A percentile compares a stretch with the other conserved stretches of the same genome.
These are phyloP conservation scores for Adelges cooleyi DNA, from an alignment of 1,140 invertebrate species.

Conservation along the genomic window DNA sequence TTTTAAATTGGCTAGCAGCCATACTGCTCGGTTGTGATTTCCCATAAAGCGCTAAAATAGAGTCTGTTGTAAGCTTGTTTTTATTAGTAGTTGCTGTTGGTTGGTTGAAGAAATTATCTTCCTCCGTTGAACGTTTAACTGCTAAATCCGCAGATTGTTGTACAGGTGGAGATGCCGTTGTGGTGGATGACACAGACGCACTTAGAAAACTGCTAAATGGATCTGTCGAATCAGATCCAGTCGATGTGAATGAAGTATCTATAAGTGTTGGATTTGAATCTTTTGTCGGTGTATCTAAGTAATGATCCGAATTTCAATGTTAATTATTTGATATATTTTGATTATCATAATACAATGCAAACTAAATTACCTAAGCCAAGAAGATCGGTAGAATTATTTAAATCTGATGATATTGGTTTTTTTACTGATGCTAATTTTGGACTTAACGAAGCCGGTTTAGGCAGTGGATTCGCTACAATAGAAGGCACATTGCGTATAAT, in stretches of 20 bases:
- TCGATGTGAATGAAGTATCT: slow-evolving; percentile 34
- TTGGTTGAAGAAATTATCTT: slow-evolving; percentile 84
- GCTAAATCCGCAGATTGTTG: slow-evolving; percentile 33
- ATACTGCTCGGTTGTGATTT: slow-evolving; percentile 38
- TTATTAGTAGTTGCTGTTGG: slow-evolving; percentile 55
- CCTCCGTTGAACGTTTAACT: slow-evolving; percentile 47
- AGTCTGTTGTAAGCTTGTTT: slow-evolving; percentile 81
- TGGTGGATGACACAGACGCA: slow-evolving; percentile 42
- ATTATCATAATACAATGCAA: neutral
- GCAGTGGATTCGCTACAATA: slow-evolving; percentile 40
- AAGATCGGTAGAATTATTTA: slow-evolving; percentile 41
- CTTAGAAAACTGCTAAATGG: slow-evolving; percentile 67
- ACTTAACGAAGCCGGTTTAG: slow-evolving; percentile 48
- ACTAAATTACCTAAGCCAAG: slow-evolving; percentile 46
- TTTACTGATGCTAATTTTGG: slow-evolving; percentile 37
- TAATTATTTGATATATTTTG: neutral
- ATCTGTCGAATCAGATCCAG: slow-evolving; percentile 44
- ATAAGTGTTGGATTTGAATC: slow-evolving; percentile 22
- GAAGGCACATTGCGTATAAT: slow-evolving; percentile 22
- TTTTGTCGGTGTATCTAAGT: slow-evolving; percentile 3
- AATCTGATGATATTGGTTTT: slow-evolving; percentile 46
- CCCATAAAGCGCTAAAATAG: slow-evolving; percentile 81
- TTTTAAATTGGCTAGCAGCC: neutral
- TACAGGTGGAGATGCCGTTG: slow-evolving; percentile 29
- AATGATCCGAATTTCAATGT: neutral